A percentile compares a stretch with the other conserved stretches of the same genome.
phyloP scores from a whole-genome alignment of 1,140 invertebrate species.

The Brachionus rubens region DNA sequence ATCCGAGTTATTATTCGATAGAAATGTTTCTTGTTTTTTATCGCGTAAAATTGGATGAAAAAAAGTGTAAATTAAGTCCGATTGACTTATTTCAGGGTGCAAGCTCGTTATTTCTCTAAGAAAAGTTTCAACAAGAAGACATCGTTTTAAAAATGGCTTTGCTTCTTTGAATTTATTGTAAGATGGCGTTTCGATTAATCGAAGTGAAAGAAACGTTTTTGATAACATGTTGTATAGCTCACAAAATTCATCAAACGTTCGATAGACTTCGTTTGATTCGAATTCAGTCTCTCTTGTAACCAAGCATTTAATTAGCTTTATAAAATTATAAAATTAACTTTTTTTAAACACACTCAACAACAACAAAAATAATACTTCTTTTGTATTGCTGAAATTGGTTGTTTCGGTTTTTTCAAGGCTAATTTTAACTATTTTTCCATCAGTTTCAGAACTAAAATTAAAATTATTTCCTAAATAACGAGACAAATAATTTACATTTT shows the following conservation, averaged over 20 bases:
- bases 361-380: not conserved
- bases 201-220: constrained; percentile 11
- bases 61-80: constrained; percentile 34
- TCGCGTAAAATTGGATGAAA: constrained; percentile 42
- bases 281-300: constrained; percentile 20
- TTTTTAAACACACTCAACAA: not conserved
- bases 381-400: not conserved
- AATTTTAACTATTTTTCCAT: constrained; percentile 11
- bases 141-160: not conserved
- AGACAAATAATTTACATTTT: not conserved
- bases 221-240: constrained; percentile 18
- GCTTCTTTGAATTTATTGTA: constrained; percentile 33
- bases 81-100: constrained; percentile 20
- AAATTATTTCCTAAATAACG: not conserved
- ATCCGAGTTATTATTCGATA: not conserved
- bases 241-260: constrained; percentile 46
- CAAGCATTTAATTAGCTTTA: constrained; percentile 2
- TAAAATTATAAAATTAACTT: not conserved
- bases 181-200: not conserved
- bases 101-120: not conserved
- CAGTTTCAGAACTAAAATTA: constrained; percentile 15
- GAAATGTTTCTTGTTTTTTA: constrained; percentile 10
- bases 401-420: not conserved
- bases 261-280: constrained; percentile 32
- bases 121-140: not conserved